Evolutionary conservation across 2,113 vertebrate species (phyloP), one percentile per base, ranked within the genome.

Genomic region (Benitochromis conjunctus): DNA sequence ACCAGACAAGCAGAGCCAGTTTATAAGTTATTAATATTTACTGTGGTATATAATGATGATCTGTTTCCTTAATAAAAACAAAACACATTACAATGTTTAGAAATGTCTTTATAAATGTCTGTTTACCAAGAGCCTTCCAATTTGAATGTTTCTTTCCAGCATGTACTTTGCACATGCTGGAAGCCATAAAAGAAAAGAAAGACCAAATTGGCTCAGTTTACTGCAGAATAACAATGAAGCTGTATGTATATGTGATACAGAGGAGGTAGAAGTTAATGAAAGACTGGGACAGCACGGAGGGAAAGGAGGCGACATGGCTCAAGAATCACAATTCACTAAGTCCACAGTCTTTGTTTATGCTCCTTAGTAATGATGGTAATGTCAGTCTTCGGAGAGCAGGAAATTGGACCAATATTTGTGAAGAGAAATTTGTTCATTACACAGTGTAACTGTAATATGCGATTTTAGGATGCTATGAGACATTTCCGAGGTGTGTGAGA

Each of bases 31-130:
- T 91, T 93, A 83, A 80, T 64, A 88, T 88, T 91, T 86, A 88
- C 80, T 51, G 60, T 85, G 66, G 34, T 90, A 83, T 84, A 64
- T 80, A 82, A 91, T 82, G 78, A 95, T 90, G 81, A 93, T 88
- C 57, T 83, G 84, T 84, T 92, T 92, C 88, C 88, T 89, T 90
- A 91, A 94, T 93, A 93, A 94, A 84, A 93, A 93, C 86, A 90
- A 89, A 94, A 89, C 56, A 84, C 77, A 87, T 78, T 19, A 79
- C 69, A 87, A 91, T 89, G 86, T 88, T 83, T 13, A 83, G 13
- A 89, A 81, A 95, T 94, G 43, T 57, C 46, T 46, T 60, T 87
- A 92, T 89, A 88, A 93, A 83, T 79, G 80, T 85, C 77, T 86
- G 86, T 89, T 91, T 88, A 86, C 84, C 78, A 64, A 88, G 62